Evolutionary conservation across 2,113 vertebrate species (phyloP), one percentile per base, ranked within the genome.

Genomic region (Xiphophorus couchianus): DNA sequence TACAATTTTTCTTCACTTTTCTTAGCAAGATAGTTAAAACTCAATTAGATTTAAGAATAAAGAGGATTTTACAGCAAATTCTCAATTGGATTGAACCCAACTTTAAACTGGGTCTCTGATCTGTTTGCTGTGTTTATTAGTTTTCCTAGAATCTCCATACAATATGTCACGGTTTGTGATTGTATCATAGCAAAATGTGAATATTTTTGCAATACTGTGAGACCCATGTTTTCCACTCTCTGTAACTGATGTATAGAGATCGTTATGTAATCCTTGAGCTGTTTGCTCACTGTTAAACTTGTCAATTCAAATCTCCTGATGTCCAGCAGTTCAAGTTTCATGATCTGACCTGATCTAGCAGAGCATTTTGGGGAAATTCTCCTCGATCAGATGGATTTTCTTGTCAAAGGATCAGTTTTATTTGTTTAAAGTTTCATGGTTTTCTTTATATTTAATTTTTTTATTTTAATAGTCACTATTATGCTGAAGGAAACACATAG

Each of bases 241-340:
- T 35, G 25, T 0, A 66, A 11, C 33, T 37, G 33, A 10, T 37
- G 31, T 17, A 51, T 37, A 2, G 30, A 30, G 29, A 62, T 62
- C 13, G 31, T 29, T 74, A 62, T 61, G 44, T 14, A 51, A 48
- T 73, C 76, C 31, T 58, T 12, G 1, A 74, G 69, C 72, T 51
- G 72, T 63, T 25, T 69, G 66, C 69, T 85, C n/a, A 5, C 69
- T 66, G 75, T 73, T 76, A 63, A 74, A 66, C 58, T 54, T 78
- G 84, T 86, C 83, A 85, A 68, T 71, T 85, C 80, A 80, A 35
- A 86, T 88, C 69, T 82, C 42, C 10, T 72, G 72, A 74, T 80
- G 62, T 82, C 62, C 79, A 70, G 79, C 62, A 84, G 74, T 72
- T 79, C 75, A 71, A 62, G 54, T 84, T 80, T 73, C 71, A 44